Conservation (phyloP, 2,113 vertebrate species). For the Oxyruncus cristatus region DNA sequence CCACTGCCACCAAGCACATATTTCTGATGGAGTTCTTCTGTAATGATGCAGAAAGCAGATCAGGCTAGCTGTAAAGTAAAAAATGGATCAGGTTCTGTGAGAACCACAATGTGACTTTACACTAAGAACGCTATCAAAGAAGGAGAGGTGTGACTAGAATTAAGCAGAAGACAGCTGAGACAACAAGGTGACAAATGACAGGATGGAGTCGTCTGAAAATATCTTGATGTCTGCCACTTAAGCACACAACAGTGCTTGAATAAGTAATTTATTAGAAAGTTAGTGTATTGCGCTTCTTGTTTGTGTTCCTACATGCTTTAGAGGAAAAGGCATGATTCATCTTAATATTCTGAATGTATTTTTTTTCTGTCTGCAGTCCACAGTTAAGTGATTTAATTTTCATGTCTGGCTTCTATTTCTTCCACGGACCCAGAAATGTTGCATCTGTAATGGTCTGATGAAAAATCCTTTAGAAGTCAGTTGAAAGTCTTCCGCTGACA, state of each 20-base stretch:
- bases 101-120: constrained; percentile 69
- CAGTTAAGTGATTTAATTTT: constrained; percentile 38
- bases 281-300: background rate
- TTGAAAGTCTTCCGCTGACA: background rate
- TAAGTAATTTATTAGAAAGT: background rate
- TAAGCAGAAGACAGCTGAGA: constrained; percentile 43
- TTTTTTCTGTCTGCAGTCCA: constrained; percentile 15
- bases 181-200: constrained; percentile 6
- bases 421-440: background rate
- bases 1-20: background rate
- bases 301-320: background rate
- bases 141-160: constrained; percentile 65
- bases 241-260: background rate
- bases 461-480: background rate
- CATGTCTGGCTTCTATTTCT: constrained; percentile 9
- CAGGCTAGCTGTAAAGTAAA: constrained; percentile 36
- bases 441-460: background rate
- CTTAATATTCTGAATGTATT: constrained; percentile 1
- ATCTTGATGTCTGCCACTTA: constrained; percentile 29
- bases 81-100: constrained; percentile 5
- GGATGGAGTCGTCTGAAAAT: constrained; percentile 23
- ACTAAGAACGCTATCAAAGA: constrained; percentile 29
- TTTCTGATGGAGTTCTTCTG: constrained; percentile 23
- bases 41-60: constrained; percentile 40
- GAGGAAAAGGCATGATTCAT: background rate